phyloP scores from a whole-genome alignment of 2,113 vertebrate genomes.

The Poeciliopsis prolifica region DNA sequence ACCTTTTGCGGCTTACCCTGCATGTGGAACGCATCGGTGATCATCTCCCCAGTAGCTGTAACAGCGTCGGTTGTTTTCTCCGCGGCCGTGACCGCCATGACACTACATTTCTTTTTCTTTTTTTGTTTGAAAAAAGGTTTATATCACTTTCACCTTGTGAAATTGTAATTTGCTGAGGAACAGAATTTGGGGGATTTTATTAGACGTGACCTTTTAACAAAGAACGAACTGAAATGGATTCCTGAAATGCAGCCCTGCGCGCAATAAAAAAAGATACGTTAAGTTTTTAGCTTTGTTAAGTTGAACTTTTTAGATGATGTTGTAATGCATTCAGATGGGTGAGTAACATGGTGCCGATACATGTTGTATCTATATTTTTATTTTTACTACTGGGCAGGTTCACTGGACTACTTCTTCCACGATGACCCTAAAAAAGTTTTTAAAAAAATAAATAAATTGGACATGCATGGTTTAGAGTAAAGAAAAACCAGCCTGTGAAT shows the following conservation, averaged over 20 bases:
- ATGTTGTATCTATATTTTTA: not conserved
- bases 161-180: not conserved
- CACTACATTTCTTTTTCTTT: not conserved
- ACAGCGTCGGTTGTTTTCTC: not conserved
- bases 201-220: not conserved
- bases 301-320: no score
- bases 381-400: not conserved
- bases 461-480: slow-evolving; percentile 34
- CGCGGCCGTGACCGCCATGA: not conserved
- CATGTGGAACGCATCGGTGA: not conserved
- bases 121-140: no score
- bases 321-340: no score
- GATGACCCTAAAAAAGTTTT: no score
- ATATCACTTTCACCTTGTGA: not conserved
- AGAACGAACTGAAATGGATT: not conserved
- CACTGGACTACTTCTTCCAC: not conserved
- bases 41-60: not conserved
- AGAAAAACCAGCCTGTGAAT: slow-evolving; percentile 38
- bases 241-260: not conserved
- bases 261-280: not conserved
- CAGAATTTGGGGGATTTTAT: not conserved
- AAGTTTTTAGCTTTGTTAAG: not conserved
- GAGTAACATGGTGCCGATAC: not conserved
- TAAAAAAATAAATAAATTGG: not conserved
- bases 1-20: no score